A percentile compares a stretch with the other conserved stretches of the same genome.
These are phyloP conservation scores for Riparia riparia DNA, from an alignment of 2,113 vertebrate genomes.

Conservation along the genomic window DNA sequence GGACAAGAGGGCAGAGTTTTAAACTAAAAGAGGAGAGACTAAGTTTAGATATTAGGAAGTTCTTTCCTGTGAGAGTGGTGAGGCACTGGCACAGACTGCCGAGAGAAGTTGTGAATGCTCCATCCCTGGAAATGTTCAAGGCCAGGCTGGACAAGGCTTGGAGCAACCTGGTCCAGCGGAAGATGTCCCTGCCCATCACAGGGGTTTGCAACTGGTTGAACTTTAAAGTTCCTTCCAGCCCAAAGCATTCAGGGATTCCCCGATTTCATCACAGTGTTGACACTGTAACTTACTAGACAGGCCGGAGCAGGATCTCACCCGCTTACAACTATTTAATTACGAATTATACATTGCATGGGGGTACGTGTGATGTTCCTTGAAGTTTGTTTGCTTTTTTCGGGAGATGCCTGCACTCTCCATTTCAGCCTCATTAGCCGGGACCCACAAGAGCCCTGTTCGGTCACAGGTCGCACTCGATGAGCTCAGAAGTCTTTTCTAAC, in stretches of 20 bases:
- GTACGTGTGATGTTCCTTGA: background rate
- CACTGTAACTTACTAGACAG: background rate
- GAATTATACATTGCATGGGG: background rate
- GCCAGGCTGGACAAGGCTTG: background rate
- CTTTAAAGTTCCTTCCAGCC: background rate
- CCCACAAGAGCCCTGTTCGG: fast-evolving
- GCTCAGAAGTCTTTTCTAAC: background rate
- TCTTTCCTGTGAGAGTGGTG: no score
- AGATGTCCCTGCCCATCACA: background rate
- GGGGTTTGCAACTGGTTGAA: background rate
- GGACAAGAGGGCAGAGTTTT: background rate
- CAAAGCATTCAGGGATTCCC: background rate
- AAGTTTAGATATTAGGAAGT: background rate
- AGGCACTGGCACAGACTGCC: background rate
- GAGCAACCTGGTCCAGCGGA: background rate
- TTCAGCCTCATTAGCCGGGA: background rate
- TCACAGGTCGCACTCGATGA: background rate
- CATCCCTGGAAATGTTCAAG: background rate
- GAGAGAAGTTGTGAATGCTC: background rate
- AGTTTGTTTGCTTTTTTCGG: background rate
- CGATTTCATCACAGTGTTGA: background rate
- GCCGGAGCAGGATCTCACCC: background rate
- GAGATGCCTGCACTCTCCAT: background rate
- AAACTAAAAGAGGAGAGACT: background rate
- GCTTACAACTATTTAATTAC: background rate